A percentile compares a stretch with the other conserved stretches of the same genome.
These are phyloP conservation scores for Perccottus glenii DNA, from an alignment of 2,113 vertebrate genomes.

Conservation along the genomic window DNA sequence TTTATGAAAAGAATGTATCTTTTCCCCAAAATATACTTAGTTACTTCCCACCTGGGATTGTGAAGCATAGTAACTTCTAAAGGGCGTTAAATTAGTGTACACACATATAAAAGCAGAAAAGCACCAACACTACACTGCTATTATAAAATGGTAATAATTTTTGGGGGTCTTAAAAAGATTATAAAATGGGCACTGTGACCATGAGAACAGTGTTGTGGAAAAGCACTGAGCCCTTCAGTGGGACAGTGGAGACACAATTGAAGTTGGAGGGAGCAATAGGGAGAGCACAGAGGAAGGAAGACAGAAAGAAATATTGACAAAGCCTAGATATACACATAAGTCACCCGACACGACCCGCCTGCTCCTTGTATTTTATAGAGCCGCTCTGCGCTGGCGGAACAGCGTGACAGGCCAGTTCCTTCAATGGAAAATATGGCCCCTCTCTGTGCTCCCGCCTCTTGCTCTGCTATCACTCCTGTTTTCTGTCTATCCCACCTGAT, in stretches of 20 bases:
- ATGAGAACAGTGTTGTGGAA: constrained; percentile 1
- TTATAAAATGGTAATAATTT: too few relatives aligned
- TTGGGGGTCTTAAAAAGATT: neutral
- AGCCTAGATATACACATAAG: constrained; percentile 85
- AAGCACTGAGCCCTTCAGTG: constrained; percentile 41
- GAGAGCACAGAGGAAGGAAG: constrained; percentile 65
- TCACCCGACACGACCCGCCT: constrained; percentile 79
- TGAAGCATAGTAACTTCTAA: too few relatives aligned
- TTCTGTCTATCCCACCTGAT: constrained; percentile 79
- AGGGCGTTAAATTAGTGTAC: too few relatives aligned
- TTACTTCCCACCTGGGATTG: too few relatives aligned
- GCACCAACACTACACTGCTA: too few relatives aligned
- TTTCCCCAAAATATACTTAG: too few relatives aligned
- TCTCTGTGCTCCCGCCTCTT: constrained; percentile 65
- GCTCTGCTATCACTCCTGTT: constrained; percentile 72
- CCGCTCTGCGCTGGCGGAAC: constrained; percentile 82
- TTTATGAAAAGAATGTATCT: too few relatives aligned
- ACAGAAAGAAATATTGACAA: constrained; percentile 86
- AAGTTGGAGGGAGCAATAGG: constrained; percentile 42
- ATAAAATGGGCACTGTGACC: neutral
- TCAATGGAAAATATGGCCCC: constrained; percentile 82
- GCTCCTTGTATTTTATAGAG: constrained; percentile 80
- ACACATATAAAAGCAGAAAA: neutral
- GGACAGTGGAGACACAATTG: constrained; percentile 28
- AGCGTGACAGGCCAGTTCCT: constrained; percentile 85